Evolutionary conservation across 2,888 invertebrate genomes (phyloP), one percentile per base, ranked within the genome.

Genomic region (Ariolimax columbianus): DNA sequence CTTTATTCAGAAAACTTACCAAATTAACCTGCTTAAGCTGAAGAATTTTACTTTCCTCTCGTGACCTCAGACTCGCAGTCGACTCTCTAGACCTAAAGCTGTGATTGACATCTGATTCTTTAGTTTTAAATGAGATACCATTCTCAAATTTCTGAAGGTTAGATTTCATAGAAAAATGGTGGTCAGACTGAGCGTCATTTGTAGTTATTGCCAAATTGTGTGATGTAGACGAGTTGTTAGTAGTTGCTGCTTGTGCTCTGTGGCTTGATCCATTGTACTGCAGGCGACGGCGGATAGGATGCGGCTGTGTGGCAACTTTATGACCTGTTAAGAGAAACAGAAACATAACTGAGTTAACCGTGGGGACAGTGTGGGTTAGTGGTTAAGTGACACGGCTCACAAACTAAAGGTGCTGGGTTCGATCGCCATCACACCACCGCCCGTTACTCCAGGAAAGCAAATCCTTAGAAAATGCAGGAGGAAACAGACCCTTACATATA

Each of bases 21-120:
- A 85, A 30, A 9, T 66, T 90, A 68, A 90, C 89, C 84, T 89
- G 88, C 80, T 89, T 92, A 66, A 91, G 86, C 87, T 90, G 89
- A 77, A 91, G 90, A 4, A 91, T 88, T 87, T 91, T 91, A 55
- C 90, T 90, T 59, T 91, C 91, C 80, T 91, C 92, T 36, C 77
- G 87, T 83, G 79, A 86, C 72, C 77, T 86, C 84, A 86, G 66
- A 38, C 66, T 77, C 9, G 73, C 72, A 47, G 68, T 59, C 9
- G 70, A 80, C 33, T 85, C 85, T n/a, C 85, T 51, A 3, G 85
- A 75, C 55, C n/a, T 80, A 0, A 81, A 9, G 4, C 66, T 80
- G 23, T 43, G 51, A n/a, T 43, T 81, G 33, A 23, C 43, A 0
- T 85, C 51, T 19, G 77, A 51, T 11, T 81, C 77, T 26, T 63